Evolutionary conservation across 2,797 vertebrate genomes (phyloP).

Genomic region (Cygnus olor): DNA sequence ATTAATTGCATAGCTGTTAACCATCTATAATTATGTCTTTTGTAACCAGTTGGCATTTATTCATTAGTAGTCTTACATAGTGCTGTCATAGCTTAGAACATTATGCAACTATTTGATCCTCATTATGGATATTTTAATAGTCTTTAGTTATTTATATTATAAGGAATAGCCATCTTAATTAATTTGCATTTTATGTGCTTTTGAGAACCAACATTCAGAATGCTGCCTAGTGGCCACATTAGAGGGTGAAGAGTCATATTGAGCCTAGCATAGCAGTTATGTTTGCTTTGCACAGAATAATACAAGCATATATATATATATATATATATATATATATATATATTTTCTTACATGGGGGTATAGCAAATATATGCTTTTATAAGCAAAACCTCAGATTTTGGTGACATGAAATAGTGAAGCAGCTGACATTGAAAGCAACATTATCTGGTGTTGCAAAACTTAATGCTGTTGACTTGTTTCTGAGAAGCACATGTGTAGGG

Average conservation of each 20-base stretch:
- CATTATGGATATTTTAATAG: constrained; percentile 56
- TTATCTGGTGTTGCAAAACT: background rate
- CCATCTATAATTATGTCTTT: constrained; percentile 24
- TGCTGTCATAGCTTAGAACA: background rate
- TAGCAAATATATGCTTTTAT: too few species aligned
- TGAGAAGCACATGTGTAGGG: background rate
- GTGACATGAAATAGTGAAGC: background rate
- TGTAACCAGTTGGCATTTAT: constrained; percentile 51
- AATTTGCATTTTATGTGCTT: background rate
- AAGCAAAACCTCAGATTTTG: background rate
- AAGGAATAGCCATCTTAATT: constrained; percentile 60
- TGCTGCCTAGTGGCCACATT: background rate
- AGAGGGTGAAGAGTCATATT: background rate
- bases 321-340: background rate
- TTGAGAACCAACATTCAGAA: constrained; percentile 27
- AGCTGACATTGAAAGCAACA: background rate
- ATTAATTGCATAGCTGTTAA: constrained; percentile 50
- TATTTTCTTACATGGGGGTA: background rate
- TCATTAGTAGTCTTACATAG: constrained; percentile 43
- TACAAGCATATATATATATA: background rate
- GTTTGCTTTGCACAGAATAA: background rate
- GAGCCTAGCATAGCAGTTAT: background rate
- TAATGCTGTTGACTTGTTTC: background rate
- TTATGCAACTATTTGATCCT: constrained; percentile 27
- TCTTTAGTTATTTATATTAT: constrained; percentile 61